Evolutionary conservation across 2,888 invertebrate species (phyloP), one percentile per base, ranked within the genome.

Genomic region (Barypeithes pellucidus): DNA sequence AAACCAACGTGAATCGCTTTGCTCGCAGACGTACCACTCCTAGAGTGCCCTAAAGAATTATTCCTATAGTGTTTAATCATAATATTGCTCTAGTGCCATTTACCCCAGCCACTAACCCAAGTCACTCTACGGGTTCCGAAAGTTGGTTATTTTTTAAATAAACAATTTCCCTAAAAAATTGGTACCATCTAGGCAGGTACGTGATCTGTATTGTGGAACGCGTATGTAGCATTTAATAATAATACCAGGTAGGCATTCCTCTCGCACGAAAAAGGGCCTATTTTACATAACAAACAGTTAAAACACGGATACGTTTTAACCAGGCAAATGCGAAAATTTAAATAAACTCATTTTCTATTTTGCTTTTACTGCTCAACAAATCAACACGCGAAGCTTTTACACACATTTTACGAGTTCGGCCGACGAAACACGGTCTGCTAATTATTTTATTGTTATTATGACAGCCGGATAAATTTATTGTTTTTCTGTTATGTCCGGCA

Each of bases 261-360:
- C 61, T 65, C 71, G 22, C 45, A 20, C 47, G 61, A 61, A 50
- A 52, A 59, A 33, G 69, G 14, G 52, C 47, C 74, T 67, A 45
- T 69, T 74, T 74, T 74, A 67, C 74, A 74, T 74, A 74, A 74
- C 74, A 74, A 74, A 70, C 72, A 72, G 67, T 62, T 47, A 65
- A 57, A 59, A 59, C 72, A 67, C 66, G 43, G 62, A 70, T 47
- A 54, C 52, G 66, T 69, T 73, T 69, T 69, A 50, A 69, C 60
- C 65, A n/a, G 66, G 52, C 43, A 66, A 69, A 73, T 54, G 36
- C 63, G 65, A 61, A 70, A 65, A 73, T 74, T 74, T 70, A 70
- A 74, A 74, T 74, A 74, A 74, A 74, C 67, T 69, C 73, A 63
- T 73, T 73, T 74, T 66, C 73, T 65, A 59, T 73, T 73, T 73